Base-by-base conservation (phyloP, 2,888 invertebrate genomes). In the Metacarcinus magister region DNA sequence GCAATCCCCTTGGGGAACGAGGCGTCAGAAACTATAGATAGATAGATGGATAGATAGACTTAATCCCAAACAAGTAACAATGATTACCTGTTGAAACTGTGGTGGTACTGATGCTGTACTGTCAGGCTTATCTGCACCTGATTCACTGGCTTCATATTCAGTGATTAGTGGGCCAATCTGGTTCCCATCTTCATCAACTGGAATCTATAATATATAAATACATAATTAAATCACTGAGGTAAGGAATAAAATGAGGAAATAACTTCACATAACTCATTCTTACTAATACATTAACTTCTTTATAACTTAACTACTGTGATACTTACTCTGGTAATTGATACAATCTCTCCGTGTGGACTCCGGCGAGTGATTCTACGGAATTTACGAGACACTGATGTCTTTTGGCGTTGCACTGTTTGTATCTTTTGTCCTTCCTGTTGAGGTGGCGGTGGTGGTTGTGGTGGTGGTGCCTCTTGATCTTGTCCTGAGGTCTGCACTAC, bases 111-210 rank as follows among this genome's bases (percentile, higher is more conserved):
- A 90, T 43, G 60, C 44, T 54, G 82, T 46, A 60, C 43, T 95
- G 48, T 94, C 90, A 13, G 89, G 23, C 32, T 60, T 89, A 16
- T 95, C 93, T 46, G 48, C 43, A 13, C 54, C 28, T 5, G 89
- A n/a, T 4, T 95, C 93, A 89, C 43, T 95, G 16, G 54, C 89
- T 46, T 93, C 82, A 90, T 90, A 95, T 67, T 95, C 95, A 44
- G 93, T 93, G 32, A 95, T 93, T 44, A 44, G 93, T 67, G 93
- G 93, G n/a, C 95, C 95, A 90, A 95, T 95, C 46, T 93, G 93
- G 19, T 95, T 93, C 2, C 95, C 95, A n/a, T 95, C 91, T 89
- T 95, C 95, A 90, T 95, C 95, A 60, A 95, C 95, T 23, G 95
- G 95, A 46, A 95, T 95, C 95, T 95, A 39, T 32, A 43, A 90